These are phyloP conservation scores for Chaenocephalus aceratus DNA, from an alignment of 2,113 vertebrate genomes.

Conservation along the genomic window DNA sequence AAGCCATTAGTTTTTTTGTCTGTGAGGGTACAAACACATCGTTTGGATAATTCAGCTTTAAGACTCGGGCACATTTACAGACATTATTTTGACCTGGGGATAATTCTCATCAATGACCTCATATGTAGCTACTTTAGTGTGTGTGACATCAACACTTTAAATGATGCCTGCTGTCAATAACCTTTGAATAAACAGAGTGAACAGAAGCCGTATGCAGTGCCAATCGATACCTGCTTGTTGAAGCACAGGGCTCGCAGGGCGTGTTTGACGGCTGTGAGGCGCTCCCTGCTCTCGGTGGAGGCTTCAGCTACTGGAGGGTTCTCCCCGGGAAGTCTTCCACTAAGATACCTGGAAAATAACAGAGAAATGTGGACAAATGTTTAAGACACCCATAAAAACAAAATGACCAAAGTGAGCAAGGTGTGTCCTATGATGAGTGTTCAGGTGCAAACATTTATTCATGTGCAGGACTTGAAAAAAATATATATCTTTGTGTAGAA, in stretches of 20 bases:
- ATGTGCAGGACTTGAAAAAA: not conserved
- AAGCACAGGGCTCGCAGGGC: slow-evolving; percentile 89
- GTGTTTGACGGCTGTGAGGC: slow-evolving; percentile 86
- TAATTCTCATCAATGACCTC: slow-evolving; percentile 12
- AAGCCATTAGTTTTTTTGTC: not conserved
- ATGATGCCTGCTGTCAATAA: slow-evolving; percentile 23
- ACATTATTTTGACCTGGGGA: not conserved
- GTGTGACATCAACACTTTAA: slow-evolving; percentile 11
- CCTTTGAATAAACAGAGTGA: slow-evolving; percentile 14
- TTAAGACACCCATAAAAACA: not conserved
- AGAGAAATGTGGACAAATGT: slow-evolving; percentile 5
- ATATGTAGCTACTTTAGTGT: slow-evolving; percentile 7
- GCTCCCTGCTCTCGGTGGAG: slow-evolving; percentile 87
- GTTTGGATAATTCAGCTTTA: not conserved
- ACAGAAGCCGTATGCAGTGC: not conserved
- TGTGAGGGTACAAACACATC: not conserved
- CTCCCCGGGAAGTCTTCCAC: slow-evolving; percentile 75
- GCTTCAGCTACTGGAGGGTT: slow-evolving; percentile 65
- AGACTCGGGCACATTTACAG: not conserved
- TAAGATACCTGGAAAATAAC: slow-evolving; percentile 85
- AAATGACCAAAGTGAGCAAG: not conserved
- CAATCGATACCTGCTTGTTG: slow-evolving; percentile 88
- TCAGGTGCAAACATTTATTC: not conserved
- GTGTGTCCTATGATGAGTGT: not conserved
- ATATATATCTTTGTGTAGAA: not conserved